A percentile compares a stretch with the other conserved stretches of the same genome.
Conservation (phyloP, 2,888 invertebrate species). For the Drosophila melanosoma region DNA sequence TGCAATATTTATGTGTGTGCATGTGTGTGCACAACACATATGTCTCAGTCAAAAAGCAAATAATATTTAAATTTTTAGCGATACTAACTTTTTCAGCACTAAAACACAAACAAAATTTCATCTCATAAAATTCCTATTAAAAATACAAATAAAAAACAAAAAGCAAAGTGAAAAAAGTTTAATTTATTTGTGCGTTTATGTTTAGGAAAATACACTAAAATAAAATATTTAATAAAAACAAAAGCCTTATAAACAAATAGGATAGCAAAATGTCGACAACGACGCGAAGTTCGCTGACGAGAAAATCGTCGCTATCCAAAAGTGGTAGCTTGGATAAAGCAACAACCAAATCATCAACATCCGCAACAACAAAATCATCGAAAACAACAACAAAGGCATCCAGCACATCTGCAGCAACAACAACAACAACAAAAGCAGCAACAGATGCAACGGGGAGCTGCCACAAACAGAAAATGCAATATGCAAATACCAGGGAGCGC, state of each 20-base stretch:
- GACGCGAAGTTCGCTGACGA: conserved; percentile 75
- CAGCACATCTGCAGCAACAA: conserved; percentile 36
- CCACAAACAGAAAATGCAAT: conserved; percentile 81
- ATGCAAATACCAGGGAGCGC: conserved; percentile 82
- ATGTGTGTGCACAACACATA: conserved; percentile 13
- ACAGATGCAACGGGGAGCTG: conserved; percentile 58
- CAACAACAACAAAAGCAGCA: conserved; percentile 34
- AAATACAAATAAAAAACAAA: conserved; percentile 42
- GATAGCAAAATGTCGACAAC: conserved; percentile 73
- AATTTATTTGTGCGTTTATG: conserved; percentile 52
- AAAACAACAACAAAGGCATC: conserved; percentile 29
- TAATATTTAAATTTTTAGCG: conserved; percentile 69
- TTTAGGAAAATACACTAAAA: conserved; percentile 22
- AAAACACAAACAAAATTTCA: conserved; percentile 54
- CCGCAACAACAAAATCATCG: conserved; percentile 23
- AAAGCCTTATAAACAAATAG: conserved; percentile 50
- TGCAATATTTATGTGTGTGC: conserved; percentile 22
- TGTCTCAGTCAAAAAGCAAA: conserved; percentile 59
- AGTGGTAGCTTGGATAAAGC: conserved; percentile 62
- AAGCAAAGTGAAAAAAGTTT: conserved; percentile 43
- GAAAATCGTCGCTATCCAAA: conserved; percentile 71
- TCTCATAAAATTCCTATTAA: conserved; percentile 68
- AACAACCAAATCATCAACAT: conserved; percentile 49
- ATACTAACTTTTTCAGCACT: conserved; percentile 73
- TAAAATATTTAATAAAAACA: conserved; percentile 42